Conservation (phyloP, 2,797 vertebrate genomes). For the Pagetopsis macropterus region DNA sequence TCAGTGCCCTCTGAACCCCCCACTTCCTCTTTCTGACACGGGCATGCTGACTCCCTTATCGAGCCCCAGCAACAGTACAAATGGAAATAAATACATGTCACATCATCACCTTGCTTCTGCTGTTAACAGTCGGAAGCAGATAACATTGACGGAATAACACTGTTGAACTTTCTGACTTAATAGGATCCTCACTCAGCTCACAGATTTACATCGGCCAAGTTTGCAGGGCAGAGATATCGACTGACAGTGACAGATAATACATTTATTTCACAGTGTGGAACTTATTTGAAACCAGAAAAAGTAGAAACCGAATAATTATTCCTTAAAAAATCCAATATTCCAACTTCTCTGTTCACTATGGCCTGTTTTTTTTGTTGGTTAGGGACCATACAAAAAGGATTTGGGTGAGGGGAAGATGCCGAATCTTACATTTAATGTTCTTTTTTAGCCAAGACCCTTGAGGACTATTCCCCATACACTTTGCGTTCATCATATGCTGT, state of each 20-base stretch:
- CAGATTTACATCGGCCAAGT: constrained; percentile 48
- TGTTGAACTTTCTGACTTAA: constrained; percentile 57
- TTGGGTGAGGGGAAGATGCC: not conserved
- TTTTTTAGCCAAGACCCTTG: not conserved
- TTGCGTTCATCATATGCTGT: not conserved
- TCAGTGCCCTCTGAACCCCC: constrained; percentile 65
- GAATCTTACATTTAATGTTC: not conserved
- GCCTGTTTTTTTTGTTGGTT: constrained; percentile 5
- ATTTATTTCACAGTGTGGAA: constrained; percentile 15
- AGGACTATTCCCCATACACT: not conserved
- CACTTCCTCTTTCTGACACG: constrained; percentile 73
- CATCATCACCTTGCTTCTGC: constrained; percentile 71
- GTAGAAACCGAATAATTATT: not conserved
- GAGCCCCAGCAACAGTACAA: constrained; percentile 63
- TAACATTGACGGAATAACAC: constrained; percentile 70
- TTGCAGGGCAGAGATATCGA: constrained; percentile 36
- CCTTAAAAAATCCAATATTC: not conserved
- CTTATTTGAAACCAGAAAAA: constrained; percentile 11
- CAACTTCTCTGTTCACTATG: not conserved
- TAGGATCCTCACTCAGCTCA: constrained; percentile 42
- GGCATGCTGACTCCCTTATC: constrained; percentile 69
- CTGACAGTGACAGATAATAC: constrained; percentile 13
- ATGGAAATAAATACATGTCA: constrained; percentile 76
- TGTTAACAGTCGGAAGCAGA: constrained; percentile 75
- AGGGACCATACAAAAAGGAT: not conserved